Conservation (phyloP, 2,797 vertebrate genomes). For the Sebastes trivittatus region DNA sequence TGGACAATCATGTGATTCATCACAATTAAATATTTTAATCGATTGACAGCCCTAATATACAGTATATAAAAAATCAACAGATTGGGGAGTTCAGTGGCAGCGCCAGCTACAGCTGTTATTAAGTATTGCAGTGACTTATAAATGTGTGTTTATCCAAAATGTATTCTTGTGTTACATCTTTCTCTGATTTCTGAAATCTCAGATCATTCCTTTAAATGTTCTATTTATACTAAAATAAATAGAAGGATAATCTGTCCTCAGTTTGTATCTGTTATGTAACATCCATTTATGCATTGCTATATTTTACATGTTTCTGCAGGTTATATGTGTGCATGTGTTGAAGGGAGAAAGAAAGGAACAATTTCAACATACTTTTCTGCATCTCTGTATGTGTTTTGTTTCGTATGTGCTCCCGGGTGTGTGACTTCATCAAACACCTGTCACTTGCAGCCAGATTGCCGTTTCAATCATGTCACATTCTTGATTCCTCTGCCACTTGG, state of each 20-base stretch:
- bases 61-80: no score
- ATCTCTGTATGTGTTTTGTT: neutral
- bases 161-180: neutral
- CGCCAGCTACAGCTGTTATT: neutral
- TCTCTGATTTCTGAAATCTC: neutral
- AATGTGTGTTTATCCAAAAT: neutral
- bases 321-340: neutral
- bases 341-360: neutral
- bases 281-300: neutral
- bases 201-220: neutral
- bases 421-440: conserved; percentile 38
- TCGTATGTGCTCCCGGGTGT: neutral
- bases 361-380: neutral
- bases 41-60: no score
- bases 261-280: neutral
- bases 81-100: no score
- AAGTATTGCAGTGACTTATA: neutral
- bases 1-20: no score
- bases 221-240: neutral
- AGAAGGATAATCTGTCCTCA: neutral
- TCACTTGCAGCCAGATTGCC: conserved; percentile 34
- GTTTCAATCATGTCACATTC: conserved; percentile 34
- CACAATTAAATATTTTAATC: no score
- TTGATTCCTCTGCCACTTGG: conserved; percentile 8
- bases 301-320: neutral